Evolutionary conservation across 2,113 vertebrate genomes (phyloP).

Genomic region (Grallaria varia): DNA sequence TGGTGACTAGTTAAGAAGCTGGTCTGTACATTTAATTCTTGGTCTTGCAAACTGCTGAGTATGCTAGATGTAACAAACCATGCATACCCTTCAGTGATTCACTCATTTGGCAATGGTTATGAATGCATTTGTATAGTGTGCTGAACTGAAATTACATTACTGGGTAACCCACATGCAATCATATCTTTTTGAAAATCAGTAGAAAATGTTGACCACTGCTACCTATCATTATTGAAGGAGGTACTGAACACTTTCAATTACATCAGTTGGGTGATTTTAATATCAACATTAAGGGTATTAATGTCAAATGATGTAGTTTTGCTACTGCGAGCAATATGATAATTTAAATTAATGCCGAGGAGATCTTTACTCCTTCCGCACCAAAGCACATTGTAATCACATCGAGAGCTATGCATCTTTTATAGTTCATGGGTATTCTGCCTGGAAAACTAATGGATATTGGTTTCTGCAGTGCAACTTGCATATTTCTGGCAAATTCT

Average conservation of each 20-base stretch:
- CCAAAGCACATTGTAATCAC: background rate
- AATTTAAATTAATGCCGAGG: background rate
- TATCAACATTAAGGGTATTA: background rate
- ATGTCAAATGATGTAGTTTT: conserved; percentile 6
- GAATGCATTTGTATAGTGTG: background rate
- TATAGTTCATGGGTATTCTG: conserved; percentile 4
- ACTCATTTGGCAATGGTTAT: background rate
- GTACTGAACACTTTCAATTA: background rate
- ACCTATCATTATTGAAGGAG: background rate
- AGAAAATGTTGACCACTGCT: background rate
- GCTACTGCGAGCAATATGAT: background rate
- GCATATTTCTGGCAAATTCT: background rate
- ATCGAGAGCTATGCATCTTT: background rate
- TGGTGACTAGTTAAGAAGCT: background rate
- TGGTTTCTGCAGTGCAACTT: background rate
- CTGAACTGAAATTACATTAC: background rate
- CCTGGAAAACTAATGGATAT: background rate
- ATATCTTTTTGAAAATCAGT: background rate
- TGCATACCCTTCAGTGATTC: background rate
- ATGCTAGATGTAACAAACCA: background rate
- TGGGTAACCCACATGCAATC: background rate
- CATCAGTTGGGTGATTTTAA: background rate
- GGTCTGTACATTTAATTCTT: background rate
- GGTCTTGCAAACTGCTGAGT: background rate
- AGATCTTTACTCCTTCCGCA: background rate